phyloP scores from a whole-genome alignment of 2,888 invertebrate species.

The Proisotoma minuta region DNA sequence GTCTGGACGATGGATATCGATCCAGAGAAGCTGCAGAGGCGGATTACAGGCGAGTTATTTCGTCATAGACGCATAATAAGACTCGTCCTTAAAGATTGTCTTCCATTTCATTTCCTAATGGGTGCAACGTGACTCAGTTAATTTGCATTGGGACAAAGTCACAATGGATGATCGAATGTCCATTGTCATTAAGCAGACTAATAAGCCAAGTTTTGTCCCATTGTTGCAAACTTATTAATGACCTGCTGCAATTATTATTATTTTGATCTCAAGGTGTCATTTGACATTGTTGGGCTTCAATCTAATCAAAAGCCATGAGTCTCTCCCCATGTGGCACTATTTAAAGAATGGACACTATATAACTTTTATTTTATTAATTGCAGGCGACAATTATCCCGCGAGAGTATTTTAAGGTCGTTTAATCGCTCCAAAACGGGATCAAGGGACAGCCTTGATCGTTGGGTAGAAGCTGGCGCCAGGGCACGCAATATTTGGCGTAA shows the following conservation, averaged over 20 bases:
- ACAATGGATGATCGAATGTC: too few species aligned
- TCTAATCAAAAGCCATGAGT: too few species aligned
- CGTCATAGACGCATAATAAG: background rate
- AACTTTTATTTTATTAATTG: constrained; percentile 9
- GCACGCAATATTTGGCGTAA: constrained; percentile 42
- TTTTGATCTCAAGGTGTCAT: too few species aligned
- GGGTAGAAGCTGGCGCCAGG: constrained; percentile 47
- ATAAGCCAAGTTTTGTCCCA: too few species aligned
- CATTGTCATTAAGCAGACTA: too few species aligned
- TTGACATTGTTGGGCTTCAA: too few species aligned
- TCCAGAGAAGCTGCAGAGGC: constrained; percentile 47
- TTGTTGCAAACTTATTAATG: too few species aligned
- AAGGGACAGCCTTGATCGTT: constrained; percentile 46
- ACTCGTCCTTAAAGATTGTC: background rate
- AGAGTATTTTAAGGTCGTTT: constrained; percentile 45
- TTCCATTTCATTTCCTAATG: too few species aligned
- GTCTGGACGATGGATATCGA: constrained; percentile 47
- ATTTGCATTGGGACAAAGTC: too few species aligned
- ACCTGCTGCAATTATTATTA: too few species aligned
- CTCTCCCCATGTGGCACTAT: background rate
- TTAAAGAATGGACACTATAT: too few species aligned
- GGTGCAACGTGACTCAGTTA: too few species aligned
- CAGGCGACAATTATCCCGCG: constrained; percentile 46
- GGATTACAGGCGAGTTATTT: constrained; percentile 40
- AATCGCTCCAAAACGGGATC: constrained; percentile 47